phyloP scores from a whole-genome alignment of 2,797 vertebrate genomes.

The Glossophaga mutica region DNA sequence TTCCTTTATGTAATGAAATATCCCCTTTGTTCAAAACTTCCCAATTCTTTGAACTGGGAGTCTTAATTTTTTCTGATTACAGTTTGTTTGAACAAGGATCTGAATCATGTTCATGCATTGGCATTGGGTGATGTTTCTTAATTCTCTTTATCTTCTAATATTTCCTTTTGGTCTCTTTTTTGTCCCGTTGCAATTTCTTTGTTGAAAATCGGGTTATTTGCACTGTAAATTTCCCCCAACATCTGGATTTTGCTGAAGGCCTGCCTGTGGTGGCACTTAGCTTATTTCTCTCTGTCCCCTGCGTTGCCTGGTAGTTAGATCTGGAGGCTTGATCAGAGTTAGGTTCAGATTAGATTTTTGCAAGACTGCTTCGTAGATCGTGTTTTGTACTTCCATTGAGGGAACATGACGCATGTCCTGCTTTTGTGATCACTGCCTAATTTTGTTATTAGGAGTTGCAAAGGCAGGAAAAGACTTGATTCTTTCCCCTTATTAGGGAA shows the following conservation, averaged over 20 bases:
- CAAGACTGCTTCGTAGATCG: background rate
- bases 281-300: background rate
- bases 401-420: background rate
- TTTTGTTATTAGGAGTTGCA: background rate
- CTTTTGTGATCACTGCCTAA: background rate
- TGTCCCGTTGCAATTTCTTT: background rate
- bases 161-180: background rate
- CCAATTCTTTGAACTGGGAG: background rate
- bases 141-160: background rate
- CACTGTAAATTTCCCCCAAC: background rate
- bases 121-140: background rate
- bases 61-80: background rate
- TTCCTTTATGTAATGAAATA: background rate
- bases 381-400: background rate
- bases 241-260: background rate
- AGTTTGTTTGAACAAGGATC: background rate
- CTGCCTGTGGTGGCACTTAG: background rate
- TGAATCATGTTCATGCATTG: background rate
- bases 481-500: background rate
- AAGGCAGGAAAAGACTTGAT: background rate
- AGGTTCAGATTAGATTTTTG: background rate
- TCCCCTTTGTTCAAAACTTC: background rate
- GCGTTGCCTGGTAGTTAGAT: background rate
- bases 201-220: background rate
- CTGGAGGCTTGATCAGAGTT: background rate